Evolutionary conservation across 2,888 invertebrate genomes (phyloP), one percentile per base, ranked within the genome.

Genomic region (Microplitis deprimator): DNA sequence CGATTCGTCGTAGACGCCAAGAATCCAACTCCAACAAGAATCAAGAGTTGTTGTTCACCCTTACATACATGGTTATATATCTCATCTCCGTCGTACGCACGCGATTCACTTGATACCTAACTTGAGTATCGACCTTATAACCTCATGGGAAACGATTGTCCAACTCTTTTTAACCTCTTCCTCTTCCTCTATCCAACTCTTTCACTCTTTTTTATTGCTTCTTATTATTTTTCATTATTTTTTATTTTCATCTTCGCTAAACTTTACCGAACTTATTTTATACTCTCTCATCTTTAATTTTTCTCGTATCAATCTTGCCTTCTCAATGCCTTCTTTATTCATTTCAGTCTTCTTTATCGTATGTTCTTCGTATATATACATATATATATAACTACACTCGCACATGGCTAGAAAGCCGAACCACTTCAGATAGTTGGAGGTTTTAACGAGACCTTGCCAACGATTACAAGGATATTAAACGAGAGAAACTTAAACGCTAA

Each of bases 111-210:
- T 85, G 87, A 85, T 84, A 81, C 84, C 70, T 38, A 75, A 59
- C 64, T 75, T 74, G 75, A 76, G 82, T 84, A 82, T 82, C 84
- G 87, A 88, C 88, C 88, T 82, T 85, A 83, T 84, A 87, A 88
- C 87, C 88, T 84, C 82, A 82, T 86, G 85, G 85, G 85, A 87
- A 86, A 84, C 83, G 81, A 82, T 80, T 77, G 79, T 76, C 77
- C 79, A 20, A 62, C 61, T 68, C 60, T 74, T 40, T 59, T 10
- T 61, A 76, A 60, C 61, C 62, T 68, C 38, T 73, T 83, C 80
- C 73, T 83, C 83, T 83, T 82, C 78, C 81, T 82, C 29, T 29
- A 29, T 29, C 29, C 29, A 29, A 29, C 29, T 29, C 29, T 29
- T 29, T 29, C 81, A 80, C 81, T 78, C 78, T 80, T 76, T 69